phyloP scores from a whole-genome alignment of 2,113 vertebrate species.

The Cygnus buccinator region DNA sequence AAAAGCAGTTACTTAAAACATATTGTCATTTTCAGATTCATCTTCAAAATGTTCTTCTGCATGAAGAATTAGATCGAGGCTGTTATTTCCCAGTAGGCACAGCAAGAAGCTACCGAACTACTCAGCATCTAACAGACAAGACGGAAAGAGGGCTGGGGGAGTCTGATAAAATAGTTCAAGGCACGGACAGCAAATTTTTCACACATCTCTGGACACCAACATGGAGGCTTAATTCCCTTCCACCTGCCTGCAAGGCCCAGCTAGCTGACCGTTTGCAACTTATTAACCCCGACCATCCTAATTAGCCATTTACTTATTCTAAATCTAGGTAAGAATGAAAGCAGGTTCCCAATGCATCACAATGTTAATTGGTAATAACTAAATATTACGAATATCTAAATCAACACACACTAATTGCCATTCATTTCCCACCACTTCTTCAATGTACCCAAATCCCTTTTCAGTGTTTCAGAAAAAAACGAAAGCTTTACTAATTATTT shows the following conservation, averaged over 20 bases:
- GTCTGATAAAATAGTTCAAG: too few species aligned
- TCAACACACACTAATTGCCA: not conserved
- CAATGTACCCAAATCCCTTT: too few species aligned
- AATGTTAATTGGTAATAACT: not conserved
- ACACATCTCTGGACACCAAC: not conserved
- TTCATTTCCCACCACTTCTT: too few species aligned
- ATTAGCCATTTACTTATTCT: not conserved
- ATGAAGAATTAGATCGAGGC: not conserved
- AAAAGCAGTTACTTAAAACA: not conserved
- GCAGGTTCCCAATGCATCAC: not conserved
- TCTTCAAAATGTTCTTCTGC: not conserved
- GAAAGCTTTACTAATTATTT: not conserved
- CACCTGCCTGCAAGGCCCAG: not conserved
- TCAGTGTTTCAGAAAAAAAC: not conserved
- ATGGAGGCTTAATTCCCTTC: not conserved
- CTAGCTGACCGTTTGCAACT: not conserved
- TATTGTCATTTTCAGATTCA: not conserved
- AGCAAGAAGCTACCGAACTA: not conserved
- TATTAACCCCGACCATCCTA: not conserved
- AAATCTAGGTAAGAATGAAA: not conserved
- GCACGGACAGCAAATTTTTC: not conserved
- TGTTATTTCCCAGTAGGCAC: not conserved
- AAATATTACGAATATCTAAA: not conserved
- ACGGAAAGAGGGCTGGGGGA: not conserved
- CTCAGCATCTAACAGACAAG: not conserved